Conservation (phyloP, 2,888 invertebrate genomes). For the Agonopterix arenella region DNA sequence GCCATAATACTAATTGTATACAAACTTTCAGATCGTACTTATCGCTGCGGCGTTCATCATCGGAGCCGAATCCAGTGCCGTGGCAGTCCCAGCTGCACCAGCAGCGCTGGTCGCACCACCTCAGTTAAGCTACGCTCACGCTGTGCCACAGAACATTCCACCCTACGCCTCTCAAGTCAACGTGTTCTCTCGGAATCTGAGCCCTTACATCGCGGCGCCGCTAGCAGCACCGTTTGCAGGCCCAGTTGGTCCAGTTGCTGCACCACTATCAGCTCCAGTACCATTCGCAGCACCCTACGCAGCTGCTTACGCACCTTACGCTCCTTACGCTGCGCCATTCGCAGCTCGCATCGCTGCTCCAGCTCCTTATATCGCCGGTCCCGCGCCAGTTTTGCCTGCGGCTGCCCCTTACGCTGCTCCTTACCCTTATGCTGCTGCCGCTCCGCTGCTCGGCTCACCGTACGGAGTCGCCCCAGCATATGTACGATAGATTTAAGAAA, state of each 20-base stretch:
- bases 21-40: slow-evolving; percentile 54
- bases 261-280: slow-evolving; percentile 21
- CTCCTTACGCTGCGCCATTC: slow-evolving; percentile 22
- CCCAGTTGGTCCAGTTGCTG: slow-evolving; percentile 24
- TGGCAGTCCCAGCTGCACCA: slow-evolving; percentile 45
- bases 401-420: slow-evolving; percentile 18
- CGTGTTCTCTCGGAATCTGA: slow-evolving; percentile 28
- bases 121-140: slow-evolving; percentile 74
- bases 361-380: slow-evolving; percentile 16
- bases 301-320: slow-evolving; percentile 15
- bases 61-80: slow-evolving; percentile 52
- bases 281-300: slow-evolving; percentile 23
- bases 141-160: slow-evolving; percentile 79
- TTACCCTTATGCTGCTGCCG: slow-evolving; percentile 25
- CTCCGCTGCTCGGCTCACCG: slow-evolving; percentile 42
- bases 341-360: slow-evolving; percentile 11
- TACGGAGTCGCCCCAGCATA: slow-evolving; percentile 55
- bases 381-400: slow-evolving; percentile 8
- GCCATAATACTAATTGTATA: too few relatives aligned
- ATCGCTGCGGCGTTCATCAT: slow-evolving; percentile 55
- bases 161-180: slow-evolving; percentile 79
- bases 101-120: slow-evolving; percentile 71
- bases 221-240: slow-evolving; percentile 31
- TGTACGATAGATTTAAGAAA: slow-evolving; percentile 66
- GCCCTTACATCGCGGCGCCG: slow-evolving; percentile 14